Base-by-base conservation (phyloP, 1,140 invertebrate species). In the Pachypsylla venusta region DNA sequence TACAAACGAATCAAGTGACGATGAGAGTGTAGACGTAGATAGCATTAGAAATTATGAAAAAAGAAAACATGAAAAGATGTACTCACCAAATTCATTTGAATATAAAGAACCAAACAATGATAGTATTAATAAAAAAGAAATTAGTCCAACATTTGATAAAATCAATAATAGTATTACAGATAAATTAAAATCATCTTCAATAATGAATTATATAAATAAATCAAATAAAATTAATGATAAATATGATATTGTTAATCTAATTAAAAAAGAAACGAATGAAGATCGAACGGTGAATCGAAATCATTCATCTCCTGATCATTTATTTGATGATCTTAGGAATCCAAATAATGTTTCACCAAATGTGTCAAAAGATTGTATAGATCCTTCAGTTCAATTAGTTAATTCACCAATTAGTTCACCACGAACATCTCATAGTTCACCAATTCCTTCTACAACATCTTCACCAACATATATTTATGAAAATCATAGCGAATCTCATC, bases 211-310 rank as follows among this genome's bases (percentile, higher is more conserved):
- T n/a, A n/a, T n/a, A n/a, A n/a, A n/a, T n/a, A n/a, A n/a, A n/a
- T n/a, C n/a, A 4, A 48, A 19, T n/a, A 48, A 19, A 48, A 19
- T 48, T 22, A 48, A 48, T 22, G 42, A 48, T 19, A 48, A 48
- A 48, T 48, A 48, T n/a, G 42, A 48, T 22, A 48, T 48, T 48
- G 42, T 48, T n/a, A 48, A 48, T 48, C 42, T 48, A 4, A 48
- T 48, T 22, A 48, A 48, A 48, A 48, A 48, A 48, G 42, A 48
- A n/a, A 48, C 7, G 7, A 10, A n/a, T 22, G 22, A 48, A 19
- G 5, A n/a, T 48, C 4, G 3, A 5, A 22, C 16, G 4, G 42
- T 19, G 22, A 4, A 7, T 5, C 16, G 42, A 48, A n/a, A n/a
- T n/a, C n/a, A n/a, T n/a, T 22, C 42, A n/a, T 4, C n/a, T n/a